Evolutionary conservation across 2,888 invertebrate genomes (phyloP).

Genomic region (Leptura quadrifasciata): DNA sequence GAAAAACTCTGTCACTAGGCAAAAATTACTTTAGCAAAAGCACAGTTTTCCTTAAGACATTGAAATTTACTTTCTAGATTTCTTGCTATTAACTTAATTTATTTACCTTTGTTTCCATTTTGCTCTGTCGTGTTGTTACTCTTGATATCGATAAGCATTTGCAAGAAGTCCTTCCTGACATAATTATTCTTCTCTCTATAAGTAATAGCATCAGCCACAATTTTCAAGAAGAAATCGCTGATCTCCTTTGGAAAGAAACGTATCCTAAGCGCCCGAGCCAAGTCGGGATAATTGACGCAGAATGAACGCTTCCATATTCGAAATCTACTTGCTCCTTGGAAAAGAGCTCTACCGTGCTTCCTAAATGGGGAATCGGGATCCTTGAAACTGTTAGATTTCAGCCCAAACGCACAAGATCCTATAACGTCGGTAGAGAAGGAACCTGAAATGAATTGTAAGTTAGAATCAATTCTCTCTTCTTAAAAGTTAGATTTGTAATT

Average conservation of each 20-base stretch:
- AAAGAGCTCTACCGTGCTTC: conserved; percentile 49
- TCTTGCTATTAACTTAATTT: no score
- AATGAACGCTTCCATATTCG: neutral
- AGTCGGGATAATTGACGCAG: neutral
- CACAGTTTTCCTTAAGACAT: no score
- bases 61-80: no score
- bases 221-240: conserved; percentile 33
- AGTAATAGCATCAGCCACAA: conserved; percentile 27
- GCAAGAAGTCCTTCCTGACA: conserved; percentile 38
- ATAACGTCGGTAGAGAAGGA: conserved; percentile 54
- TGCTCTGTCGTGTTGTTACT: neutral
- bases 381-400: no score
- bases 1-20: no score
- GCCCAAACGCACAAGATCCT: conserved; percentile 70
- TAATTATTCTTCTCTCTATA: conserved; percentile 37
- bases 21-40: no score
- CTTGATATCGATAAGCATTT: conserved; percentile 35
- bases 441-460: conserved; percentile 32
- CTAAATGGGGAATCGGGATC: conserved; percentile 72
- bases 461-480: no score
- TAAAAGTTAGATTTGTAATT: no score
- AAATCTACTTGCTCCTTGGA: conserved; percentile 13
- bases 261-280: conserved; percentile 13
- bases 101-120: neutral
- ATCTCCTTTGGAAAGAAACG: neutral